Evolutionary conservation across 2,797 vertebrate species (phyloP), one percentile per base, ranked within the genome.

Genomic region (Australoheros facetus): DNA sequence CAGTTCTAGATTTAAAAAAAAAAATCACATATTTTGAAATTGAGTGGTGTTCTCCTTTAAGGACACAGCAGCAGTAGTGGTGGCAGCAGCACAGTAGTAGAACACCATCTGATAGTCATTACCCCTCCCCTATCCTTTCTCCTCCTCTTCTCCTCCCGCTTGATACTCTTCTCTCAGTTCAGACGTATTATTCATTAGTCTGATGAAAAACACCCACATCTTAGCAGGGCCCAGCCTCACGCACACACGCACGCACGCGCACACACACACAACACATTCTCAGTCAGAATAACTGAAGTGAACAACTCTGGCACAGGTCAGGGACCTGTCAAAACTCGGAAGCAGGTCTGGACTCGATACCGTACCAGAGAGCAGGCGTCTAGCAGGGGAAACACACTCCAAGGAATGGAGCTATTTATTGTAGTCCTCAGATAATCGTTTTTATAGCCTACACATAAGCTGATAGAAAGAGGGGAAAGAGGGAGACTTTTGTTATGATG

Each of bases 241-340:
- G 71, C 66, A 5, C 54, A 45, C 69, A 66, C 60, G 55, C 77
- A 74, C 48, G 80, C 45, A 56, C 34, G 51, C 23, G 85, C 51
- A 45, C 57, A 74, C 30, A 69, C 12, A 75, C 59, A 80, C 30
- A 60, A 80, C 72, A 72, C 80, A 53, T 80, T 45, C 80, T 75
- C 71, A 77, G 80, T 81, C 90, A 86, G 64, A 69, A 69, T 88
- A 82, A 75, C 88, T 85, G 82, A 88, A 86, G 86, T 94, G 91
- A 92, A 93, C 88, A 78, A 73, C 89, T 93, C 92, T 94, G 94
- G 93, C 83, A 82, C 71, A 86, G 93, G 93, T 95, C 93, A 93
- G 88, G 85, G 90, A 92, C 89, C 94, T 95, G 95, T 95, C 95
- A 95, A 93, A 95, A 95, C 87, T 93, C 90, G 92, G 93, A 95